Base-by-base conservation (phyloP, 1,140 invertebrate genomes). In the Bacillus rossius region DNA sequence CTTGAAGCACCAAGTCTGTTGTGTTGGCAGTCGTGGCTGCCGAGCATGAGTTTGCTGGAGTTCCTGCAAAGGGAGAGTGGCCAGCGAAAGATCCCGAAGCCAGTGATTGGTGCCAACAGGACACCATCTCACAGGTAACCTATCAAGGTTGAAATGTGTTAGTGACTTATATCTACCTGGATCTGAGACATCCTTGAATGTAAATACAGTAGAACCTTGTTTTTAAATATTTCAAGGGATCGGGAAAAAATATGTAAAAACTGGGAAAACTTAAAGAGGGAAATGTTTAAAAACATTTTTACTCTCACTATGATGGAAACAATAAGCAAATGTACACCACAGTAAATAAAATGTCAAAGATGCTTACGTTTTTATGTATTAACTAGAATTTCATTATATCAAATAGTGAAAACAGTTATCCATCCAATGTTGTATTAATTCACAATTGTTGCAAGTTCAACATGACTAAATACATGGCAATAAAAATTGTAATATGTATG, bases 11-110 rank as follows among this genome's bases (percentile, higher is more conserved):
- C n/a, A n/a, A n/a, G n/a, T n/a, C n/a, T n/a, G n/a, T 62, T 64
- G 59, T 45, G 57, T 72, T 77, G 4, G 48, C 65, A 91, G 83
- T 89, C 86, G 47, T 92, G 89, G 88, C 73, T 93, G 60, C 91
- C 91, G n/a, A 85, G 87, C 61, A 85, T 89, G 65, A 91, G 87
- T 72, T 76, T 94, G 60, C 71, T 91, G 66, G 89, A 92, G 73
- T 81, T 91, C 48, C 68, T 92, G 52, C 82, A 86, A 61, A 80
- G 88, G 50, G 88, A 91, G 73, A 86, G 81, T 57, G 89, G 90
- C 37, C 84, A 87, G 67, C 75, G 88, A 2, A 86, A 86, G 69
- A 85, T 90, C 37, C 88, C 88, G 5, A 55, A 55, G 22, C 68
- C 68, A n/a, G 47, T 59, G n/a, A 59, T 50, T 22, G 37, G 48